Percentiles rank a stretch among this genome's conserved stretches.
phyloP scores from a whole-genome alignment of 2,797 vertebrate species.

The Octomys mimax region DNA sequence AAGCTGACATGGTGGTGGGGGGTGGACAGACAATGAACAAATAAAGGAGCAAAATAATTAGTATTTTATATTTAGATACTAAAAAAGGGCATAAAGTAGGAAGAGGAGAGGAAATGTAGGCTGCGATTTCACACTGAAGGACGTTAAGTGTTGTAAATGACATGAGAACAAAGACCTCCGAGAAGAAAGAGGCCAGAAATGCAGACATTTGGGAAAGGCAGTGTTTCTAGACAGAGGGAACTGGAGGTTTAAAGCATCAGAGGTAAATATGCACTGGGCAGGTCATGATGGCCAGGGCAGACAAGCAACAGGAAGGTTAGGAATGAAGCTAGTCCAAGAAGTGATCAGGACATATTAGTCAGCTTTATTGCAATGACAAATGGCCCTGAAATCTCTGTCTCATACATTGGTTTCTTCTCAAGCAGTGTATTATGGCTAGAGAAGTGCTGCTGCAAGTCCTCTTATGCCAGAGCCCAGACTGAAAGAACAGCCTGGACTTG shows the following conservation, averaged over 20 bases:
- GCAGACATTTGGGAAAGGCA: neutral
- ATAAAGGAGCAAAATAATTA: slow-evolving; percentile 25
- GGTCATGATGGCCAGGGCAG: too few relatives aligned
- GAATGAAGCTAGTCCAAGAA: neutral
- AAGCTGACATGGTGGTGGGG: neutral
- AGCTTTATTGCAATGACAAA: neutral
- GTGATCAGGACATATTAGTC: neutral
- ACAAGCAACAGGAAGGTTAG: neutral
- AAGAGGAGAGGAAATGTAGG: neutral
- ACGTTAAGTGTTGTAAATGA: neutral
- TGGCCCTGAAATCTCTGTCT: neutral
- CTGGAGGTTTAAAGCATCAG: neutral
- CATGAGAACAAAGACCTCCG: neutral
- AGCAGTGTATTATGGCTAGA: neutral
- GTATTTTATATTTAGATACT: neutral
- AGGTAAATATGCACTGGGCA: neutral
- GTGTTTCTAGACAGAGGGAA: neutral
- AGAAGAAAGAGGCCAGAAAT: neutral
- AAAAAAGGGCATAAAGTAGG: neutral
- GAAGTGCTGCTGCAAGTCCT: neutral
- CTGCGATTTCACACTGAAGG: neutral
- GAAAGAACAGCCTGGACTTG: neutral
- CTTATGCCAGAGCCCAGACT: neutral
- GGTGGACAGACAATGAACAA: neutral
- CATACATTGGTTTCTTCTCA: neutral